Percentiles rank a stretch among this genome's conserved stretches.
phyloP scores from a whole-genome alignment of 2,797 vertebrate genomes.

The Danio aesculapii region DNA sequence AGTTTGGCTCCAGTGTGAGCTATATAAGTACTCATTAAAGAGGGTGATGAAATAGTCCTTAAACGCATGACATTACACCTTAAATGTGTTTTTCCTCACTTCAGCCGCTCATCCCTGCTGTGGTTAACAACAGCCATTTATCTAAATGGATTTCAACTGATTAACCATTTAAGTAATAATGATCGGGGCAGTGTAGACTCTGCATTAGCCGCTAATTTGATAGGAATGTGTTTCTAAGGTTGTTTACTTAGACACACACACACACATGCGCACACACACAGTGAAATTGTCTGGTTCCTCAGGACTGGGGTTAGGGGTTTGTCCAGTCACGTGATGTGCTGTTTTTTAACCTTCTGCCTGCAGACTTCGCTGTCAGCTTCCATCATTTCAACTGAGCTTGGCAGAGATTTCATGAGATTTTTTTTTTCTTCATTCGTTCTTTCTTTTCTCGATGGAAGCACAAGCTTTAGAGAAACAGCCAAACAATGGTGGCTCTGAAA shows the following conservation, averaged over 20 bases:
- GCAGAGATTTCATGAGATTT: constrained; percentile 65
- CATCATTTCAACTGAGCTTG: constrained; percentile 77
- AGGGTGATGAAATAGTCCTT: constrained; percentile 44
- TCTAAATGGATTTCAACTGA: constrained; percentile 68
- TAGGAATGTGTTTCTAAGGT: constrained; percentile 65
- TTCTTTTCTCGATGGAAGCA: constrained; percentile 67
- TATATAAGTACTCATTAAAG: constrained; percentile 43
- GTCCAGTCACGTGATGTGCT: constrained; percentile 73
- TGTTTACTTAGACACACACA: constrained; percentile 64
- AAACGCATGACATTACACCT: constrained; percentile 44
- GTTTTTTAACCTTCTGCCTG: constrained; percentile 80
- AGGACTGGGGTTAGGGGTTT: constrained; percentile 77
- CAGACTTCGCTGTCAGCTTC: constrained; percentile 80
- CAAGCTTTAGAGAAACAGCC: constrained; percentile 68
- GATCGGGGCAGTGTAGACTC: constrained; percentile 60
- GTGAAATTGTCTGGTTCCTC: constrained; percentile 71
- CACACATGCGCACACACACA: constrained; percentile 46
- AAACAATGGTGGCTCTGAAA: constrained; percentile 56
- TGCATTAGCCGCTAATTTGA: constrained; percentile 65
- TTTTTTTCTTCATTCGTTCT: constrained; percentile 53
- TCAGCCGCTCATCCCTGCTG: constrained; percentile 46
- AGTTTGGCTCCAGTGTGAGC: constrained; percentile 28
- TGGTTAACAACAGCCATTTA: constrained; percentile 64
- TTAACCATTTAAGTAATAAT: constrained; percentile 67
- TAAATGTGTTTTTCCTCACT: constrained; percentile 48